Evolutionary conservation across 2,797 vertebrate species (phyloP).

Genomic region (Astyanax mexicanus): DNA sequence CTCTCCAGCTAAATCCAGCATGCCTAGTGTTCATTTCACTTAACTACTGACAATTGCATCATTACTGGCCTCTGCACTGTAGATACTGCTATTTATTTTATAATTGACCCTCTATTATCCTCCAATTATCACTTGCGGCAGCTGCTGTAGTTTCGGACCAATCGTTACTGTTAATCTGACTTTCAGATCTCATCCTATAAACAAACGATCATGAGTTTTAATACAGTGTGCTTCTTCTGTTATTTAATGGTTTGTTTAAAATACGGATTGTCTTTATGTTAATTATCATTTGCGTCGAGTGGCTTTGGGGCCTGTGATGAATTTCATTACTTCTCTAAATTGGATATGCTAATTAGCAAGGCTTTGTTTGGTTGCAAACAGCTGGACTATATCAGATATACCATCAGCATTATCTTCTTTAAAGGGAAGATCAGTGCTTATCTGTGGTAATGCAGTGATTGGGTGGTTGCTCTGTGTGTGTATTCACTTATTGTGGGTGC

Average conservation of each 20-base stretch:
- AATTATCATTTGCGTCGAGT: conserved; percentile 52
- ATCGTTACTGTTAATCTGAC: conserved; percentile 37
- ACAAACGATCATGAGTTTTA: conserved; percentile 24
- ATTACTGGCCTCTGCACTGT: conserved; percentile 15
- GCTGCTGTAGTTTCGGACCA: neutral
- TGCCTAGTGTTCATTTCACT: neutral
- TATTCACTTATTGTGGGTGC: too few species aligned
- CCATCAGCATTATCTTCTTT: conserved; percentile 36
- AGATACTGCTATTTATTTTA: conserved; percentile 2
- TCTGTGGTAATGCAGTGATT: conserved; percentile 32
- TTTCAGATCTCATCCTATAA: conserved; percentile 26
- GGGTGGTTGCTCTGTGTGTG: neutral
- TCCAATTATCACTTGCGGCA: neutral
- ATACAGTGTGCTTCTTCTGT: conserved; percentile 21
- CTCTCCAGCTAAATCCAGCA: neutral
- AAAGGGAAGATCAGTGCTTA: conserved; percentile 22
- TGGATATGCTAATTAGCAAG: conserved; percentile 52
- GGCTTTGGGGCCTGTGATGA: conserved; percentile 34
- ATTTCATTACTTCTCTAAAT: conserved; percentile 48
- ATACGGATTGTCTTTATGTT: conserved; percentile 43
- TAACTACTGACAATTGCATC: conserved; percentile 14
- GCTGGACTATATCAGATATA: conserved; percentile 48
- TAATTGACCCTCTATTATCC: conserved; percentile 7
- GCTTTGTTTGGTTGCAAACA: conserved; percentile 48
- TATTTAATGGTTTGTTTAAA: conserved; percentile 48